phyloP scores from a whole-genome alignment of 2,888 invertebrate genomes.

The Choreutis nemorana region DNA sequence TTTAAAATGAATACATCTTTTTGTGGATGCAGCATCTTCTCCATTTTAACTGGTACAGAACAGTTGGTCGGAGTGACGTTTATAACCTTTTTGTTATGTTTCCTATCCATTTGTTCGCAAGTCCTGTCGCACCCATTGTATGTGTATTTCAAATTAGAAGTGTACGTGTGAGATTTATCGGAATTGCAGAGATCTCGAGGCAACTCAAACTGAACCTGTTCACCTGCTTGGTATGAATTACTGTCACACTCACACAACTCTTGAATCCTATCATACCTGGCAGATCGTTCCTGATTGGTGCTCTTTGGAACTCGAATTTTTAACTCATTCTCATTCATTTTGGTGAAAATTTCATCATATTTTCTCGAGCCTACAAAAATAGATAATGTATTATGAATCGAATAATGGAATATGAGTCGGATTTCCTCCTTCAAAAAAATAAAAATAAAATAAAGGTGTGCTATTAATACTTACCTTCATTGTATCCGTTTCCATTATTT shows the following conservation, averaged over 20 bases:
- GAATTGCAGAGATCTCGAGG: slow-evolving; percentile 30
- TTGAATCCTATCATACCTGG: slow-evolving; percentile 45
- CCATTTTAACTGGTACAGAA: slow-evolving; percentile 43
- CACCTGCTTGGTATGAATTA: slow-evolving; percentile 40
- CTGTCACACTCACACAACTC: slow-evolving; percentile 48
- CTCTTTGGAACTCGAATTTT: slow-evolving; percentile 54
- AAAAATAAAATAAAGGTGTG: too few relatives aligned
- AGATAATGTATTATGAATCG: too few relatives aligned
- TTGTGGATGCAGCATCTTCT: slow-evolving; percentile 35
- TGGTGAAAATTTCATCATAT: slow-evolving; percentile 54
- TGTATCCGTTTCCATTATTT: too few relatives aligned
- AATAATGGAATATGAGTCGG: too few relatives aligned
- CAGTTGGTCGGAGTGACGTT: slow-evolving; percentile 51
- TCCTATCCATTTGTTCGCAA: slow-evolving; percentile 15
- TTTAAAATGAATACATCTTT: slow-evolving; percentile 57
- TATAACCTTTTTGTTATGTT: slow-evolving; percentile 30
- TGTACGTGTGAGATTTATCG: slow-evolving; percentile 27
- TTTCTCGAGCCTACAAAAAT: too few relatives aligned
- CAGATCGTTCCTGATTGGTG: slow-evolving; percentile 37
- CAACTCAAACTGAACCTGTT: slow-evolving; percentile 51
- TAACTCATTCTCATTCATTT: slow-evolving; percentile 52
- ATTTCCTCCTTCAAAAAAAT: too few relatives aligned
- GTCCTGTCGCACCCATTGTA: slow-evolving; percentile 29
- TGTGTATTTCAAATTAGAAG: slow-evolving; percentile 44
- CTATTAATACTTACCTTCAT: too few relatives aligned